These are phyloP conservation scores for Marisa cornuarietis DNA, from an alignment of 1,140 invertebrate species.

Conservation along the genomic window DNA sequence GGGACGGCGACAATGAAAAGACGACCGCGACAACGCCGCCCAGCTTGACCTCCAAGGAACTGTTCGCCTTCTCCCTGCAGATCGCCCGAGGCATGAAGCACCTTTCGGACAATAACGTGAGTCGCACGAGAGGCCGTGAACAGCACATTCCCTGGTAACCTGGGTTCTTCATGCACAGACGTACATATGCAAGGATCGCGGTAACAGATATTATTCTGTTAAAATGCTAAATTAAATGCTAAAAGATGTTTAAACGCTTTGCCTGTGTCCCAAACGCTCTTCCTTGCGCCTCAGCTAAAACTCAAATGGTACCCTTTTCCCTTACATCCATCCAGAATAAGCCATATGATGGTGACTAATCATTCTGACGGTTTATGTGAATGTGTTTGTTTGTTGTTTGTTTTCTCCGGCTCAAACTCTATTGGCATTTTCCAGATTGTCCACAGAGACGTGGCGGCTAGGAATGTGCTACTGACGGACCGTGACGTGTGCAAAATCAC, in stretches of 20 bases:
- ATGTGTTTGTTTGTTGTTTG: neutral
- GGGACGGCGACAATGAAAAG: conserved; percentile 5
- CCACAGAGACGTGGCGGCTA: conserved; percentile 86
- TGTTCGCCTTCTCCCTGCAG: conserved; percentile 46
- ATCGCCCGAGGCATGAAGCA: conserved; percentile 49
- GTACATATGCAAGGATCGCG: neutral
- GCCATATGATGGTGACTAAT: neutral
- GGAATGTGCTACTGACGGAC: conserved; percentile 80
- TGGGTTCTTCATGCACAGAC: neutral
- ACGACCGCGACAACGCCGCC: neutral
- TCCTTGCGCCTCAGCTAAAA: too few species aligned
- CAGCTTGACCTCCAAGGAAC: conserved; percentile 30
- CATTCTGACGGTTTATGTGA: neutral
- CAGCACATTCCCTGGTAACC: neutral
- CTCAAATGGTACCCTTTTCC: too few species aligned
- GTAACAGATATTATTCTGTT: neutral
- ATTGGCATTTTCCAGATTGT: conserved; percentile 76
- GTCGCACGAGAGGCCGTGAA: neutral
- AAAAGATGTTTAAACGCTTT: neutral
- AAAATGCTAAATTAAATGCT: neutral
- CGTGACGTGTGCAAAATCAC: conserved; percentile 85
- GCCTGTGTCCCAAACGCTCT: too few species aligned
- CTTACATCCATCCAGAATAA: neutral
- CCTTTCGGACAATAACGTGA: conserved; percentile 41
- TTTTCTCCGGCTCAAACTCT: neutral